These are phyloP conservation scores for Leptarthrus brevirostris DNA, from an alignment of 2,888 invertebrate genomes.

Conservation along the genomic window DNA sequence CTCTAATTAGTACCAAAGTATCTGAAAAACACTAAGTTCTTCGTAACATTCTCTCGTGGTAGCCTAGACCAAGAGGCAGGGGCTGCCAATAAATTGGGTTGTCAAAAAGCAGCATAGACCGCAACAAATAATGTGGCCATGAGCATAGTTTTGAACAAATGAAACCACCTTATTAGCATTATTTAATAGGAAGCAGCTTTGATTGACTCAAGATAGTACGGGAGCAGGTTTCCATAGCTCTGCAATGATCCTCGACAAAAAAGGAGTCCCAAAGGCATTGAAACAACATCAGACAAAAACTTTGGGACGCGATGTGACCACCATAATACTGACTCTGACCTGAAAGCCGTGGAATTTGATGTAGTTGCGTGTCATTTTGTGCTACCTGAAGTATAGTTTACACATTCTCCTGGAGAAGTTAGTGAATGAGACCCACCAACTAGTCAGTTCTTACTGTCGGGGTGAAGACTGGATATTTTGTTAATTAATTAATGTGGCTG, in stretches of 20 bases:
- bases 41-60: neutral
- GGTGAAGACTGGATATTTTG: constrained; percentile 14
- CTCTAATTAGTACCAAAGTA: constrained; percentile 51
- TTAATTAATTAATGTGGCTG: constrained; percentile 44
- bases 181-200: constrained; percentile 51
- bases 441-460: neutral
- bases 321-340: constrained; percentile 38
- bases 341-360: constrained; percentile 54
- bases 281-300: neutral
- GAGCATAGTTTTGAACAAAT: constrained; percentile 23
- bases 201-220: constrained; percentile 51
- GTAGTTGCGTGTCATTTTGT: constrained; percentile 53
- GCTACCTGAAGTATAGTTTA: constrained; percentile 50
- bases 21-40: constrained; percentile 36
- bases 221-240: constrained; percentile 17
- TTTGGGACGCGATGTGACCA: constrained; percentile 25
- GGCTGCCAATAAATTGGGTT: constrained; percentile 50
- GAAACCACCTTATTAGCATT: constrained; percentile 54
- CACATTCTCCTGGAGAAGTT: constrained; percentile 27
- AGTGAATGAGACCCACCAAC: neutral
- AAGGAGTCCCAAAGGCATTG: constrained; percentile 25
- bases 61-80: constrained; percentile 33
- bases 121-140: constrained; percentile 47
- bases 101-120: constrained; percentile 50
- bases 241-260: neutral